These are phyloP conservation scores for Pseudolaguvia tuberculata DNA, from an alignment of 2,113 vertebrate genomes.

Conservation along the genomic window DNA sequence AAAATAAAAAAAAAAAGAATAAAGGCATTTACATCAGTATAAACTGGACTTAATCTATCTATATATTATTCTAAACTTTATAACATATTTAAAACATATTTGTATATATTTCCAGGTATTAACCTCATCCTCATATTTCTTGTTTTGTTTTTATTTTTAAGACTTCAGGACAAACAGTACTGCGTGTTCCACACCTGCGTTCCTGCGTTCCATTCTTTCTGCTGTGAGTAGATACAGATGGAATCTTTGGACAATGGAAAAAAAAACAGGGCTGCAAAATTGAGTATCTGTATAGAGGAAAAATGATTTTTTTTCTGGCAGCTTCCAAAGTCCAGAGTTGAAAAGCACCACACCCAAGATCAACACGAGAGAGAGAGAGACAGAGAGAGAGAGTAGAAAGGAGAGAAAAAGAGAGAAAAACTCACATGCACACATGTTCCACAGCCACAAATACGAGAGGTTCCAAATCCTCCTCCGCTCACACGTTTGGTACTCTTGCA, in stretches of 20 bases:
- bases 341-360: conserved; percentile 35
- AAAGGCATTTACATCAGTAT: too few relatives aligned
- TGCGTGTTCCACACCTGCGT: not conserved
- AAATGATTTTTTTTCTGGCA: not conserved
- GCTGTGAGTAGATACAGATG: not conserved
- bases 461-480: conserved; percentile 40
- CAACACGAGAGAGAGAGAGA: conserved; percentile 18
- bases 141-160: too few relatives aligned
- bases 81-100: too few relatives aligned
- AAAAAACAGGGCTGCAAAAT: not conserved
- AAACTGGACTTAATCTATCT: too few relatives aligned
- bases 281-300: not conserved
- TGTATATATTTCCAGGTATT: too few relatives aligned
- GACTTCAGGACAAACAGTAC: not conserved
- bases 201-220: not conserved
- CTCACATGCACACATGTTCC: conserved; percentile 38
- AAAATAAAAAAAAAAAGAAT: too few relatives aligned
- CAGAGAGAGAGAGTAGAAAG: not conserved
- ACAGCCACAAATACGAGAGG: conserved; percentile 32
- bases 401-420: not conserved
- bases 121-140: too few relatives aligned
- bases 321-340: not conserved
- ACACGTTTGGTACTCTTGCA: conserved; percentile 33
- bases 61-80: too few relatives aligned
- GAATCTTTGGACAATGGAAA: conserved; percentile 2